Conservation (phyloP, 2,797 vertebrate genomes). For the Dromococcyx pavoninus region DNA sequence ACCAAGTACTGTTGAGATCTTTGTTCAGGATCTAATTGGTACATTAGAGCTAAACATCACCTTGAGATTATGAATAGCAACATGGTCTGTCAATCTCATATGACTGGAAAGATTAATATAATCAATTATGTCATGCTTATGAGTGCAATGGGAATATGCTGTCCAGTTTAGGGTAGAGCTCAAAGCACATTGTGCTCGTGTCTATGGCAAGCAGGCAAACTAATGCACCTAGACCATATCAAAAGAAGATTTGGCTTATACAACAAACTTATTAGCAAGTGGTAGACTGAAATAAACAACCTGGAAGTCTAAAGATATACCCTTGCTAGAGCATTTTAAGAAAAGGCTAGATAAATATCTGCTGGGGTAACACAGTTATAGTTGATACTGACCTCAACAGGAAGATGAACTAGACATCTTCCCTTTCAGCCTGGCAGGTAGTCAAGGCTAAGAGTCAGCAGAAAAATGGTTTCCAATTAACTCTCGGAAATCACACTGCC, state of each 20-base stretch:
- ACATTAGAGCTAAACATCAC: not conserved
- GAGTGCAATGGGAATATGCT: accelerated
- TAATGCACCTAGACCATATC: not conserved
- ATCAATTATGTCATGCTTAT: not conserved
- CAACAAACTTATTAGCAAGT: not conserved
- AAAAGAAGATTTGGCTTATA: not conserved
- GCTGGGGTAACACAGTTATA: not conserved
- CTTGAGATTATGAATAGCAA: not conserved
- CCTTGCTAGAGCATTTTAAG: not conserved
- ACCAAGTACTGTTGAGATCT: not conserved
- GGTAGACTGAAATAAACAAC: not conserved
- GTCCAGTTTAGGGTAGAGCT: not conserved
- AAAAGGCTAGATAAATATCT: not conserved
- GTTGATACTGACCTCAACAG: not conserved
- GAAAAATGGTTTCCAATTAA: conserved; percentile 16
- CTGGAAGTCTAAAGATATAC: not conserved
- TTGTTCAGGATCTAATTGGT: not conserved
- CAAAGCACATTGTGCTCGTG: not conserved
- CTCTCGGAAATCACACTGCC: conserved; percentile 3
- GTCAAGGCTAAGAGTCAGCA: not conserved
- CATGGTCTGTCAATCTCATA: not conserved
- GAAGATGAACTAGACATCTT: not conserved
- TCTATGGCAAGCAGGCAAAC: not conserved
- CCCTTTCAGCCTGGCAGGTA: not conserved
- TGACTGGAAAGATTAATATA: not conserved